Percentiles rank a stretch among this genome's conserved stretches.
Evolutionary conservation across 1,140 invertebrate genomes (phyloP).

Genomic region (Arctopsyche grandis): DNA sequence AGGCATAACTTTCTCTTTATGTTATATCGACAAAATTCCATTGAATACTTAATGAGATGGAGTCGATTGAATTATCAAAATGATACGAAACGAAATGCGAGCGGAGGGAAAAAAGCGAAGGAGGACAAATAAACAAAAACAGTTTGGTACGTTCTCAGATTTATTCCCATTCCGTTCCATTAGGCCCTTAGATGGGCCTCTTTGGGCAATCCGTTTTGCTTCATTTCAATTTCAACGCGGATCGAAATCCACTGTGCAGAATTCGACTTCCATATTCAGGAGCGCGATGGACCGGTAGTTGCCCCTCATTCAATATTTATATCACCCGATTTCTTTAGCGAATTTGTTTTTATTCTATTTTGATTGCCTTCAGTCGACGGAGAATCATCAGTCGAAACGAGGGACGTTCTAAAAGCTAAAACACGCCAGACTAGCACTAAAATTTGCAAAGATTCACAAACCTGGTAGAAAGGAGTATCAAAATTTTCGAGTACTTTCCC

Average conservation of each 20-base stretch:
- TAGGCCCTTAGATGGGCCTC: constrained; percentile 49
- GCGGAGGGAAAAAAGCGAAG: neutral
- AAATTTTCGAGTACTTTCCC: too few species aligned
- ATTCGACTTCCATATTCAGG: constrained; percentile 45
- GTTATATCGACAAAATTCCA: too few species aligned
- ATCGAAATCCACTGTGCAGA: constrained; percentile 37
- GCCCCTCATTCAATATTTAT: constrained; percentile 48
- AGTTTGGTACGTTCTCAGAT: neutral
- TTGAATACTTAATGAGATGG: neutral
- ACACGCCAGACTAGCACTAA: too few species aligned
- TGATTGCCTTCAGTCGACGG: neutral
- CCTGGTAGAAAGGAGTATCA: too few species aligned
- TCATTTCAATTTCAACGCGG: constrained; percentile 52
- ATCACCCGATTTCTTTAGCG: constrained; percentile 2
- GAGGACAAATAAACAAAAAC: neutral
- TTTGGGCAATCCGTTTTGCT: constrained; percentile 49
- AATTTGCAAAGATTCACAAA: too few species aligned
- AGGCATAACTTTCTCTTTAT: too few species aligned
- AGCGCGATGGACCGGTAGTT: neutral
- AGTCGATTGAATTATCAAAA: constrained; percentile 25
- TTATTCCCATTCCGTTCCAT: constrained; percentile 51
- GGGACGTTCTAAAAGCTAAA: too few species aligned
- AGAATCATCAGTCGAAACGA: neutral
- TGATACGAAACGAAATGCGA: constrained; percentile 8
- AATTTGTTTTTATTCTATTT: neutral